Evolutionary conservation across 2,113 vertebrate species (phyloP), one percentile per base, ranked within the genome.

Genomic region (Chionomys nivalis): DNA sequence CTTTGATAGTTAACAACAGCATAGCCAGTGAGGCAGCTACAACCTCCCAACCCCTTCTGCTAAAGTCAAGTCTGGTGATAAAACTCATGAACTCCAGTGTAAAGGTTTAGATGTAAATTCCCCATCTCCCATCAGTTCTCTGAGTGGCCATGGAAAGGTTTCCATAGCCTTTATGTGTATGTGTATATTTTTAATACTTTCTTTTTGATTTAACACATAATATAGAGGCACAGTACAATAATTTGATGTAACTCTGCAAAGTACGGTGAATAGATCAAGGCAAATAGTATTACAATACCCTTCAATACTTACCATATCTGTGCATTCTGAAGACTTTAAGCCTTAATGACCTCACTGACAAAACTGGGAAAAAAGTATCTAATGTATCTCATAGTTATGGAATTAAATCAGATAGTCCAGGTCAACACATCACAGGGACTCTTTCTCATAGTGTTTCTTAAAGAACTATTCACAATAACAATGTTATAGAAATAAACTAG

Each of bases 11-110:
- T 63, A 47, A 7, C 12, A 17, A 63, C 0, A 7, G 31, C 19
- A 23, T 11, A 65, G 1, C 10, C 1, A 55, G 14, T 33, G 47
- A 58, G 16, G 28, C 31, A 23, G 16, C 31, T 68, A 3, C 10
- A 26, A 11, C 58, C 2, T 17, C 42, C 0, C 21, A 5, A 0
- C 1, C 1, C 12, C 14, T 23, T 19, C 13, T 24, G 19, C 33
- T 49, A 87, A 73, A 68, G 19, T 36, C 6, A 47, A 52, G n/a
- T 17, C 28, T 61, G 12, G 28, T 2, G 13, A 28, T 28, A 23
- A 90, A 28, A 17, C 42, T 14, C 0, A 2, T 42, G 21, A 17
- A 65, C 6, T 58, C 16, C 2, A 66, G 2, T 47, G 11, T 49
- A 26, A 72, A 11, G 11, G 1, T 4, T 63, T 47, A 44, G 24